Percentiles rank a stretch among this genome's conserved stretches.
Conservation (phyloP, 2,888 invertebrate species). For the Adelognathus sp. region DNA sequence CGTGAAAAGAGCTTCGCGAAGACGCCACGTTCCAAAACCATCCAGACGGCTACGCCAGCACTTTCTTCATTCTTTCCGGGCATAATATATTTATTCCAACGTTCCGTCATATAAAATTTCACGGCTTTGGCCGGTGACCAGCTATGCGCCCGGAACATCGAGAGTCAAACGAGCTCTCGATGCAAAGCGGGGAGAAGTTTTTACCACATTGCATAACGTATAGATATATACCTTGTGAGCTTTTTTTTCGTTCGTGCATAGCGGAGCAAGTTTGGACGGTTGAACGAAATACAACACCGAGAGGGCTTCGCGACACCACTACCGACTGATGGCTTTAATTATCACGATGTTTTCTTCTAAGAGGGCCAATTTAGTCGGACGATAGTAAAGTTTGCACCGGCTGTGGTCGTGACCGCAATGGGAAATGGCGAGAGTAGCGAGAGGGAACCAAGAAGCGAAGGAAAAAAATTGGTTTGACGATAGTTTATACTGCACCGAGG, state of each 20-base stretch:
- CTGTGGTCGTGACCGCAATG: constrained; percentile 5
- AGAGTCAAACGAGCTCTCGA: constrained; percentile 32
- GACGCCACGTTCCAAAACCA: constrained; percentile 29
- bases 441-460: not conserved
- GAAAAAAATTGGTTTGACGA: not conserved
- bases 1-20: not conserved
- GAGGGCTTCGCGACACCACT: constrained; percentile 35
- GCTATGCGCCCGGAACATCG: constrained; percentile 25
- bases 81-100: constrained; percentile 54
- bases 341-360: constrained; percentile 69
- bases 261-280: not conserved
- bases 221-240: not conserved
- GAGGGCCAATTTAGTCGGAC: constrained; percentile 71
- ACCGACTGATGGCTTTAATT: constrained; percentile 74
- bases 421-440: not conserved
- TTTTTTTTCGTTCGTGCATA: not conserved
- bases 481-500: not conserved
- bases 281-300: not conserved
- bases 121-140: constrained; percentile 56
- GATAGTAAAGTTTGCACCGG: constrained; percentile 58
- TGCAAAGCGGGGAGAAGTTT: constrained; percentile 21
- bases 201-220: too few relatives aligned
- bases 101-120: constrained; percentile 58
- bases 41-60: constrained; percentile 49
- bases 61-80: constrained; percentile 44